Evolutionary conservation across 2,888 invertebrate species (phyloP), one percentile per base, ranked within the genome.

Genomic region (Cryptops parisi): DNA sequence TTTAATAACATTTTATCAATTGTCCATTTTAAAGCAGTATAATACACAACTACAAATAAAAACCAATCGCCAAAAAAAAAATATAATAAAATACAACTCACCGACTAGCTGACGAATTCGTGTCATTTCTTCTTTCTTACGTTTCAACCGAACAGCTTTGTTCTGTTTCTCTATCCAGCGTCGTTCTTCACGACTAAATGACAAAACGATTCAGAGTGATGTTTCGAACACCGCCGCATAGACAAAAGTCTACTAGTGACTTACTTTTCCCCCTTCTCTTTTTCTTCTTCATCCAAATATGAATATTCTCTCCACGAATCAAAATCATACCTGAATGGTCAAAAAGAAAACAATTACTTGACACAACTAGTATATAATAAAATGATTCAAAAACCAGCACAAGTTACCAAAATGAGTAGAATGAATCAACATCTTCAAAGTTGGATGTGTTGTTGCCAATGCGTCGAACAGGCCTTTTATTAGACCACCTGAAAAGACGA

Each of bases 231-330:
- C n/a, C n/a, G n/a, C n/a, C n/a, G n/a, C n/a, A n/a, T n/a, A n/a
- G n/a, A n/a, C n/a, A n/a, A n/a, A n/a, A n/a, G n/a, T n/a, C n/a
- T n/a, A n/a, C n/a, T n/a, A n/a, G n/a, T 45, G 15, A 24, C 17
- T 26, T 25, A 74, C 73, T 76, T 94, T 67, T 93, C 89, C 1
- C 96, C 97, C 64, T 87, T 89, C 66, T 97, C 94, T 67, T 97
- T 97, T 65, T 97, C 97, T 68, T 98, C 97, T 71, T 97, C 96
- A 67, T 99, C 98, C 60, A 94, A 73, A 68, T 98, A 99, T 1
- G 97, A 97, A 71, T 86, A 99, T 68, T 99, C 98, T 57, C 98
- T 78, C 98, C 98, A 99, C 0, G 97, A 96, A 60, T 94, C 91
- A 71, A 97, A 98, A 64, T 90, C 84, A 69, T 73, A 74, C 70